These are phyloP conservation scores for Theonella swinhoei DNA, from an alignment of 37 sponge, comb jelly and placozoan species.

Conservation along the genomic window DNA sequence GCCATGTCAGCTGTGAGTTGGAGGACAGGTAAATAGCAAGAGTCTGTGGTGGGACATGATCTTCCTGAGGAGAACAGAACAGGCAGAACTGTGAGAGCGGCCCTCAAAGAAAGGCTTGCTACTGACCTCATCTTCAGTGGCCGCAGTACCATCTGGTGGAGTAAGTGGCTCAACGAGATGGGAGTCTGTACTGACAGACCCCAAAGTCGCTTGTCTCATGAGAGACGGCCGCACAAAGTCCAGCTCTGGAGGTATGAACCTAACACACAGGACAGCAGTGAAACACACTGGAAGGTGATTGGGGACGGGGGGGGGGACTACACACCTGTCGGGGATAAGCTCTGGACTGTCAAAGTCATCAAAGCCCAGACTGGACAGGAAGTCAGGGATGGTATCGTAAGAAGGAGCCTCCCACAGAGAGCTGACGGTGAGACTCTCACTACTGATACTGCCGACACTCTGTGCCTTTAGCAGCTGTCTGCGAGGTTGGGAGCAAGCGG, in stretches of 20 bases:
- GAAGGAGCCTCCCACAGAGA: constrained; percentile 42
- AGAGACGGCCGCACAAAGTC: constrained; percentile 39
- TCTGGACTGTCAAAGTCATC: constrained; percentile 76
- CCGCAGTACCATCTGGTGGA: neutral
- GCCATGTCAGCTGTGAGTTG: neutral
- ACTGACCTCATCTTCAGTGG: too few relatives aligned
- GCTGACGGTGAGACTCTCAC: constrained; percentile 33
- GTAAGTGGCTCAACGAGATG: neutral
- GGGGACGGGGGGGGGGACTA: neutral
- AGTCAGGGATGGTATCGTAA: constrained; percentile 11
- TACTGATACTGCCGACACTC: constrained; percentile 36
- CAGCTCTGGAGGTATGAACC: constrained; percentile 52
- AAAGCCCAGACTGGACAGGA: constrained; percentile 67
- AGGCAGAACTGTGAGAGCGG: neutral
- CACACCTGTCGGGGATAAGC: constrained; percentile 62
- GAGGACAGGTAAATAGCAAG: neutral
- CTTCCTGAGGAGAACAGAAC: neutral
- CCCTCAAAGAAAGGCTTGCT: too few relatives aligned
- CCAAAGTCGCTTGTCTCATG: constrained; percentile 17
- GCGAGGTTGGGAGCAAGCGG: too few relatives aligned
- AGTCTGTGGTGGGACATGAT: neutral
- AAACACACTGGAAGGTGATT: neutral
- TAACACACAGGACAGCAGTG: neutral
- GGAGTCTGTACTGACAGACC: neutral
- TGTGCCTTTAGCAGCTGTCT: neutral